Conservation (phyloP, 2,797 vertebrate species). For the Xerus rutilus region DNA sequence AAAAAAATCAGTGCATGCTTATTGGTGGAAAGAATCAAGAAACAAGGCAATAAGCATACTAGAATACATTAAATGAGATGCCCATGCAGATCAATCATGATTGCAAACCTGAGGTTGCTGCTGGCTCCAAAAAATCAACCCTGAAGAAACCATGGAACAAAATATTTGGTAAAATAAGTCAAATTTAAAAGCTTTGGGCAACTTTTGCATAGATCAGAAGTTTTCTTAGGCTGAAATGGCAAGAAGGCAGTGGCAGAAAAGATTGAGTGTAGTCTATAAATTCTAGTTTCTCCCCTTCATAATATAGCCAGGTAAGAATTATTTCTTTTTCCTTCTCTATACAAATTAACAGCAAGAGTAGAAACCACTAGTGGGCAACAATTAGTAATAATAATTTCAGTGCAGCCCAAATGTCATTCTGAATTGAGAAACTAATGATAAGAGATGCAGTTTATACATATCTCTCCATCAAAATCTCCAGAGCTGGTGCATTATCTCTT, state of each 20-base stretch:
- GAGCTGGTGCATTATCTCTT: background rate
- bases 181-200: background rate
- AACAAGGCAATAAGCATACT: background rate
- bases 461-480: background rate
- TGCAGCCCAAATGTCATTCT: background rate
- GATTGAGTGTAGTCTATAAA: background rate
- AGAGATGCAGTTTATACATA: background rate
- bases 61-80: background rate
- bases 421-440: background rate
- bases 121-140: background rate
- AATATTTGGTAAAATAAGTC: background rate
- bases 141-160: background rate
- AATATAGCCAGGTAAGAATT: background rate
- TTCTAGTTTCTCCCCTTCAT: background rate
- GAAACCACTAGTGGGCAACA: background rate
- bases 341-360: background rate
- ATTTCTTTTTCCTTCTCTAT: background rate
- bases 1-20: background rate
- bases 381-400: background rate
- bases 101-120: background rate
- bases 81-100: too few relatives aligned
- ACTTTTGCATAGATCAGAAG: background rate
- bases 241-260: background rate
- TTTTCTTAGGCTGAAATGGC: background rate
- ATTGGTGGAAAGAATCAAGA: background rate